Evolutionary conservation across 2,113 vertebrate species (phyloP), one percentile per base, ranked within the genome.

Genomic region (Suncus etruscus): DNA sequence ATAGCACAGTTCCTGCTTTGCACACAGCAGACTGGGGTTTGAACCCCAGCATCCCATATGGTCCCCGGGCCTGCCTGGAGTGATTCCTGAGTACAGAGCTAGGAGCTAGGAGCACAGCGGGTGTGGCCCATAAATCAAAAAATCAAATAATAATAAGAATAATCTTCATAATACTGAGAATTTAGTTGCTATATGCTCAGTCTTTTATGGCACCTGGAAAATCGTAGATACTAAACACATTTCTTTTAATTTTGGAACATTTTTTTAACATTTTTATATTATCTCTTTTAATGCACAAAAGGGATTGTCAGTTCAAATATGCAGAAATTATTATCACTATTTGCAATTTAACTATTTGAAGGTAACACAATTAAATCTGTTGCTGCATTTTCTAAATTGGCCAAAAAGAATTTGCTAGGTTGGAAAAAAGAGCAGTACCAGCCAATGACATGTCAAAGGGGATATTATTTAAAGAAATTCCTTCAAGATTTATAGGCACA

Each of bases 381-480:
- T 91, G 39, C 7, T 10, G 18, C 15, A 72, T 66, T 83, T 84
- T 73, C 85, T 83, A n/a, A n/a, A n/a, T 25, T 39, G 48, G 25
- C 39, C 8, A 91, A 68, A 84, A 89, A 73, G 24, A 18, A 58
- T 85, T 85, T 85, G 83, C 45, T 50, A 50, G 11, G 12, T 29
- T 81, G 72, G 27, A 69, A 86, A 61, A 51, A 91, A 88, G 47
- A 16, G 15, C n/a, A 47, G 48, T n/a, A 31, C n/a, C 79, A n/a
- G 89, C 89, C 89, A 93, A 47, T 90, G 51, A 93, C 48, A 10
- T 93, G 79, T 91, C 85, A 80, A 90, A 83, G 54, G 76, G 68
- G 29, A 76, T 84, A 54, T 93, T 92, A 92, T 93, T 90, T 91
- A 89, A 50, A 94, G 92, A 86, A 91, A 95, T 61, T 79, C 47